A percentile compares a stretch with the other conserved stretches of the same genome.
These are phyloP conservation scores for Eucriotettix oculatus DNA, from an alignment of 2,888 invertebrate genomes.

Conservation along the genomic window DNA sequence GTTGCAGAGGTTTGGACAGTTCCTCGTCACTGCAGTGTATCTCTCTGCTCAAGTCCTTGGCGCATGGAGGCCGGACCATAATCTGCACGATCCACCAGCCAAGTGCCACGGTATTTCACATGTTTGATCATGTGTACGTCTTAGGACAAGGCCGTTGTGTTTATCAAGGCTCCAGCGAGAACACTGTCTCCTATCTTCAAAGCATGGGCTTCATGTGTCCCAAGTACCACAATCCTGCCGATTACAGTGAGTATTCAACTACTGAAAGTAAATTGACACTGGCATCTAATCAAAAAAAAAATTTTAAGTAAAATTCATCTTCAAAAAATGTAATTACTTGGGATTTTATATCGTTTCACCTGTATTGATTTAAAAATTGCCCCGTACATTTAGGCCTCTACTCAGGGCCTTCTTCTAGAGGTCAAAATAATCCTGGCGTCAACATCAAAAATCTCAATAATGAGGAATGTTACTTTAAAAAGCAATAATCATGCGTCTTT, in stretches of 20 bases:
- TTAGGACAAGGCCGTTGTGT: conserved; percentile 38
- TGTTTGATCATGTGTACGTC: conserved; percentile 38
- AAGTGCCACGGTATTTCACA: conserved; percentile 37
- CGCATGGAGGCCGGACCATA: conserved; percentile 33
- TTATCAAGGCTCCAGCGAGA: conserved; percentile 32
- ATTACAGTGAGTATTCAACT: conserved; percentile 29
- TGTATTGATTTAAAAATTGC: too few relatives aligned
- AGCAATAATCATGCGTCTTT: too few relatives aligned
- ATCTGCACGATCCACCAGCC: conserved; percentile 44
- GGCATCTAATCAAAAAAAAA: neutral
- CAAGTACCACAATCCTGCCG: conserved; percentile 43
- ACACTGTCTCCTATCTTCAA: conserved; percentile 33
- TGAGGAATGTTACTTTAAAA: too few relatives aligned
- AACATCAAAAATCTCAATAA: too few relatives aligned
- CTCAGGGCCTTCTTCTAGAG: too few relatives aligned
- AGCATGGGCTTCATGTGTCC: conserved; percentile 35
- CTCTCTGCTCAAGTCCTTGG: conserved; percentile 30
- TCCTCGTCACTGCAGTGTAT: conserved; percentile 35
- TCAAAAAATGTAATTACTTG: neutral
- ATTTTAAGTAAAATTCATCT: neutral
- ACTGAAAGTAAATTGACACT: neutral
- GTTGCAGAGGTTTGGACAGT: conserved; percentile 33
- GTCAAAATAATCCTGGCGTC: too few relatives aligned
- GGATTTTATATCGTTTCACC: too few relatives aligned
- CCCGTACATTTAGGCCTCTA: too few relatives aligned